Evolutionary conservation across 2,797 vertebrate species (phyloP).

Genomic region (Poeciliopsis turneri): DNA sequence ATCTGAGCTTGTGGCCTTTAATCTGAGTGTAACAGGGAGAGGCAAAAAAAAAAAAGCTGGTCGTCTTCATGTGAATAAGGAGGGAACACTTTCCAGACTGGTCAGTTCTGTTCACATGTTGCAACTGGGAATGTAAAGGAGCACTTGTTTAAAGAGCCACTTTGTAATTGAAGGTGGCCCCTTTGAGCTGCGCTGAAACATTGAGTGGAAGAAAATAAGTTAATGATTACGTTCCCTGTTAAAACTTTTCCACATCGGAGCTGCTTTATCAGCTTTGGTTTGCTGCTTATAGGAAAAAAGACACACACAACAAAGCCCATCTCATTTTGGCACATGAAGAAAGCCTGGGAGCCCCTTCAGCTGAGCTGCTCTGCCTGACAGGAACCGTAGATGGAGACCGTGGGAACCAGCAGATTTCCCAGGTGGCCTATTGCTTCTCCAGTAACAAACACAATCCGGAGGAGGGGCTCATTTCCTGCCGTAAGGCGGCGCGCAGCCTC

Average conservation of each 20-base stretch:
- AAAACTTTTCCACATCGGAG: constrained; percentile 40
- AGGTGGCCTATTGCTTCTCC: constrained; percentile 64
- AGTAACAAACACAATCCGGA: constrained; percentile 62
- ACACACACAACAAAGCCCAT: constrained; percentile 24
- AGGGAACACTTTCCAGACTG: constrained; percentile 15
- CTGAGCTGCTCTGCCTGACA: constrained; percentile 43
- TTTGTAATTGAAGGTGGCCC: constrained; percentile 31
- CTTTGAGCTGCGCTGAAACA: constrained; percentile 36
- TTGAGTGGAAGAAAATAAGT: constrained; percentile 20
- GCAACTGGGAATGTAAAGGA: constrained; percentile 34
- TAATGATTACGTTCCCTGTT: constrained; percentile 43
- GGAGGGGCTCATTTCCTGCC: constrained; percentile 69
- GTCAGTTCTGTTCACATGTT: constrained; percentile 18
- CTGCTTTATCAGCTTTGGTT: constrained; percentile 23
- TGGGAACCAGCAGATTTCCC: constrained; percentile 72
- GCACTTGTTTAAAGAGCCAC: constrained; percentile 39
- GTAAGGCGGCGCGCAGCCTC: constrained; percentile 44
- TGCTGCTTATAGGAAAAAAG: background rate
- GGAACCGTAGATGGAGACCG: constrained; percentile 58
- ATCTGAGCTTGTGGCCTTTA: constrained; percentile 38
- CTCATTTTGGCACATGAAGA: constrained; percentile 39
- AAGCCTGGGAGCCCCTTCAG: constrained; percentile 23
- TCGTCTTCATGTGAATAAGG: constrained; percentile 5
- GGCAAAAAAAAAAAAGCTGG: constrained; percentile 1
- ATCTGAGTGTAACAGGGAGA: constrained; percentile 33